Conservation (phyloP, 2,797 vertebrate species). For the Hyperoplus lanceolatus region DNA sequence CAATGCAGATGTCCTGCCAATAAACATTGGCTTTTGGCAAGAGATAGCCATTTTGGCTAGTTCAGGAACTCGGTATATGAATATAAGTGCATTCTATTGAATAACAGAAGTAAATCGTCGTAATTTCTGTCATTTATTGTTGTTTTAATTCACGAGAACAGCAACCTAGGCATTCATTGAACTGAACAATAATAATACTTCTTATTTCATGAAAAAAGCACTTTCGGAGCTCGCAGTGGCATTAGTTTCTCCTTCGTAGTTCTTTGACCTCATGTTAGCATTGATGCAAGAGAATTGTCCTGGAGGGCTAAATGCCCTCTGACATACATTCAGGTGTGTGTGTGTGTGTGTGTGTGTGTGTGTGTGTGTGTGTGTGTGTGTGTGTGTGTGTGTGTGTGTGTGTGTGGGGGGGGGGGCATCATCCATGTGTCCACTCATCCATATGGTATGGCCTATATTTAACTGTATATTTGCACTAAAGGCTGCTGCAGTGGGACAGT, state of each 20-base stretch:
- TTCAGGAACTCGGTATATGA: slow-evolving; percentile 21
- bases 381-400: not conserved
- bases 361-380: not conserved
- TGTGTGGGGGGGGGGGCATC: not conserved
- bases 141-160: not conserved
- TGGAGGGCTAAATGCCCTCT: not conserved
- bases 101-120: not conserved
- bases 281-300: slow-evolving; percentile 1
- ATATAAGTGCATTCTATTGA: slow-evolving; percentile 9
- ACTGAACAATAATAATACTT: not conserved
- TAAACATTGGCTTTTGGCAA: slow-evolving; percentile 1
- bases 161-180: slow-evolving; percentile 11
- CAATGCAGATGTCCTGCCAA: not conserved
- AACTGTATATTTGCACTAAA: slow-evolving; percentile 27
- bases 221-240: not conserved
- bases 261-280: not conserved
- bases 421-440: not conserved
- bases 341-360: not conserved
- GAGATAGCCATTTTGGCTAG: not conserved
- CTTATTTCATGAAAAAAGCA: slow-evolving; percentile 21
- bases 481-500: slow-evolving; percentile 29
- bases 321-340: slow-evolving; percentile 2
- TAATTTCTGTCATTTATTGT: slow-evolving; percentile 25
- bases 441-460: slow-evolving; percentile 18
- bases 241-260: slow-evolving; percentile 8